A percentile compares a stretch with the other conserved stretches of the same genome.
These are phyloP conservation scores for Ophthalmolycus amberensis DNA, from an alignment of 2,113 vertebrate species.

Conservation along the genomic window DNA sequence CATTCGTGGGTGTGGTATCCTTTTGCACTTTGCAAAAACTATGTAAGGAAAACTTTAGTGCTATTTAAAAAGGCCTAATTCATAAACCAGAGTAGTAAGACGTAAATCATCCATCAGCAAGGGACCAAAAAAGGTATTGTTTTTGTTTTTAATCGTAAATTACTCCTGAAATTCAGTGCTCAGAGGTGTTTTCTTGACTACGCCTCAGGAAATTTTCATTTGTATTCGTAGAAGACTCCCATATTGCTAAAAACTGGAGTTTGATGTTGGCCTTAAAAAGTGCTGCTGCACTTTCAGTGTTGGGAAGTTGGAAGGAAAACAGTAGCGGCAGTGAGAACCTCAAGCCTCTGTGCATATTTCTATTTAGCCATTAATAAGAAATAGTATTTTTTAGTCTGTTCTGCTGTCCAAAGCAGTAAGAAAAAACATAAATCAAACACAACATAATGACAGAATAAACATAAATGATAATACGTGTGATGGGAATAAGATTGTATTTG, in stretches of 20 bases:
- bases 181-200: neutral
- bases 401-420: neutral
- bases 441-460: neutral
- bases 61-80: slow-evolving; percentile 43
- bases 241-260: slow-evolving; percentile 27
- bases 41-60: slow-evolving; percentile 27
- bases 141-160: slow-evolving; percentile 29
- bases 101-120: slow-evolving; percentile 29
- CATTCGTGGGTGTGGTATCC: slow-evolving; percentile 64
- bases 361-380: neutral
- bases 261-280: slow-evolving; percentile 17
- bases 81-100: slow-evolving; percentile 33
- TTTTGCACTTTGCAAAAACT: slow-evolving; percentile 48
- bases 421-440: slow-evolving; percentile 8
- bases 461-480: neutral
- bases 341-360: slow-evolving; percentile 17
- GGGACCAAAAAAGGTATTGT: neutral
- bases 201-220: neutral
- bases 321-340: slow-evolving; percentile 8
- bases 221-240: neutral
- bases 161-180: slow-evolving; percentile 2
- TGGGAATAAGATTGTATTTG: neutral
- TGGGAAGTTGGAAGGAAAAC: neutral
- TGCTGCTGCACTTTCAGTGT: neutral
- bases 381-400: neutral